Percentiles rank a stretch among this genome's conserved stretches.
phyloP scores from a whole-genome alignment of 2,797 vertebrate species.

The Manis crassicaudata region DNA sequence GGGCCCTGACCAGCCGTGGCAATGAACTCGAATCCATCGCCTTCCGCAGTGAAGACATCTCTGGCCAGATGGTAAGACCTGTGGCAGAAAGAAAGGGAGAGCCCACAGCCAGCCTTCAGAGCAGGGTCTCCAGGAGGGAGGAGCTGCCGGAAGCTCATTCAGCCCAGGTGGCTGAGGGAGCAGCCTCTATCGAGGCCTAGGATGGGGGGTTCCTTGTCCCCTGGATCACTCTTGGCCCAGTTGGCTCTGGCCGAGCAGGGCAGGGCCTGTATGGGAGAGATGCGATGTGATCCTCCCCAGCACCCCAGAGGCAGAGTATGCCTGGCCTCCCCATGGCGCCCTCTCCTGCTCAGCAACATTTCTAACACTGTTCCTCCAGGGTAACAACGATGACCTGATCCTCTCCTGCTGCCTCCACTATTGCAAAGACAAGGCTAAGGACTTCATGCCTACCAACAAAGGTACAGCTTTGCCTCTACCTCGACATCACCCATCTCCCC shows the following conservation, averaged over 20 bases:
- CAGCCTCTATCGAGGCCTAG: neutral
- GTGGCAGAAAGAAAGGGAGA: neutral
- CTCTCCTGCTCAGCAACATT: constrained; percentile 60
- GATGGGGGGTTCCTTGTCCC: neutral
- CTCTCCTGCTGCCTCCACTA: constrained; percentile 98
- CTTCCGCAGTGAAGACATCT: constrained; percentile 98
- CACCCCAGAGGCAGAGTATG: neutral
- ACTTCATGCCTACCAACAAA: constrained; percentile 95
- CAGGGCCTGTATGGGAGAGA: neutral
- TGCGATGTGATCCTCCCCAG: neutral
- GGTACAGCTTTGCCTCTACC: constrained; percentile 84
- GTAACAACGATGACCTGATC: constrained; percentile 98
- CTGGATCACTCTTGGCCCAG: neutral
- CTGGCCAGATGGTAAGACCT: constrained; percentile 93
- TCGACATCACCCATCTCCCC: neutral
- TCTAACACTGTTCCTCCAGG: constrained; percentile 86
- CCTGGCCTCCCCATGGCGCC: constrained; percentile 24
- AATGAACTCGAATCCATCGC: constrained; percentile 98
- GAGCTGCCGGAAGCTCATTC: neutral
- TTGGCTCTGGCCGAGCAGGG: neutral
- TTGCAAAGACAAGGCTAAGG: constrained; percentile 98
- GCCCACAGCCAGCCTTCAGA: neutral
- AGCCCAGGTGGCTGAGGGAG: neutral
- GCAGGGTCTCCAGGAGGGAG: neutral
- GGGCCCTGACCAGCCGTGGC: constrained; percentile 97